Conservation (phyloP, 1,140 invertebrate species). For the Polypedilum pembai region DNA sequence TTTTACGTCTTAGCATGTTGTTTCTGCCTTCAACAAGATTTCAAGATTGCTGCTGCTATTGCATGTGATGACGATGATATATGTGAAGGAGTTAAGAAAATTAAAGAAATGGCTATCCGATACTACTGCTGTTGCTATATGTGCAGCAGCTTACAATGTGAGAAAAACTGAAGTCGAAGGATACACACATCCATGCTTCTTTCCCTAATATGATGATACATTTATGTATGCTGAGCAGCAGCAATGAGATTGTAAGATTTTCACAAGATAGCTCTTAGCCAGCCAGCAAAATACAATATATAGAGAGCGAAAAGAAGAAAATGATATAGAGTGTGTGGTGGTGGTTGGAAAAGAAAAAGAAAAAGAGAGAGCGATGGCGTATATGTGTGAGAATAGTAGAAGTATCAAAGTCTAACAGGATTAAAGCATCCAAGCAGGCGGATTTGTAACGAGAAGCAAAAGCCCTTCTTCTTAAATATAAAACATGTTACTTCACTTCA, state of each 20-base stretch:
- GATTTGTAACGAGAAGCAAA: neutral
- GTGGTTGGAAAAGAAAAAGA: neutral
- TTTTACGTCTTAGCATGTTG: constrained; percentile 26
- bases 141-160: neutral
- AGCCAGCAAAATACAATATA: neutral
- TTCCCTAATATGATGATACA: neutral
- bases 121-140: neutral
- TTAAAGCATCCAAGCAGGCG: constrained; percentile 28
- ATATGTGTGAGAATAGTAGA: neutral
- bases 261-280: constrained; percentile 25
- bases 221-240: constrained; percentile 25
- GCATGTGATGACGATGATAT: neutral
- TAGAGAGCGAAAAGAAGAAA: neutral
- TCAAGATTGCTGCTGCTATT: neutral
- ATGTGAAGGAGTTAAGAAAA: constrained; percentile 12
- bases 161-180: too few species aligned
- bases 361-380: too few species aligned
- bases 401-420: constrained; percentile 28
- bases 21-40: constrained; percentile 19
- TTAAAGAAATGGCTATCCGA: constrained; percentile 17
- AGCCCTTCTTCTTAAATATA: constrained; percentile 23
- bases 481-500: constrained; percentile 10
- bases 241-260: constrained; percentile 25
- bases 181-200: too few species aligned
- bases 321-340: neutral